Evolutionary conservation across 2,113 vertebrate genomes (phyloP), one percentile per base, ranked within the genome.

Genomic region (Carettochelys insculpta): DNA sequence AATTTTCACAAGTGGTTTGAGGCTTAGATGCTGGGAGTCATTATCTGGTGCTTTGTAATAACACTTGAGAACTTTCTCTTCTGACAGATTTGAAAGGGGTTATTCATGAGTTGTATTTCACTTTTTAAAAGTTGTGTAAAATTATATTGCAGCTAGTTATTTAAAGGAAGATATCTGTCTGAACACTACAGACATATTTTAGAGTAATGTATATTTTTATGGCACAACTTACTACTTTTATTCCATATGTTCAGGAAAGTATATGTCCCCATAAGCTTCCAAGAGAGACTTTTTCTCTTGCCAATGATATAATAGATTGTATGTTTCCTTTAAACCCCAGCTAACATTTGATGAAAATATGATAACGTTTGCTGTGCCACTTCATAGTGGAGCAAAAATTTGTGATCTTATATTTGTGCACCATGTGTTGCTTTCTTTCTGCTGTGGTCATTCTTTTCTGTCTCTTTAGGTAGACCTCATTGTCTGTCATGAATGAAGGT

Each of bases 1-100:
- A 93, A 94, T 97, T 97, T 98, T 97, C 96, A 97, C 96, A 96
- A 97, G 95, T 95, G 94, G 93, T 94, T 97, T 97, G 93, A 92
- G 95, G 90, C 93, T 97, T 97, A 85, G 94, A 96, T 96, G 68
- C 96, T 91, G 95, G 96, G 87, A 96, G 41, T 89, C 96, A 93
- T 97, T 97, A 97, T 97, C 86, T 93, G 80, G 80, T 93, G 83
- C 93, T 97, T 97, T 88, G 96, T 86, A 97, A 97, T 97, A 95
- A 96, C 90, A 95, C 96, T 97, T 96, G 94, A 97, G 96, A 97
- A 95, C 92, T 97, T 96, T 58, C 87, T 97, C 81, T 96, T 95
- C 48, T 94, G 93, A 96, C 71, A 88, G 84, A 90, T 96, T 96
- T 96, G 92, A 97, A 96, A 96, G 94, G 94, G 92, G 85, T 96